Percentiles rank a stretch among this genome's conserved stretches.
phyloP scores from a whole-genome alignment of 2,113 vertebrate species.

The Etia nguti region DNA sequence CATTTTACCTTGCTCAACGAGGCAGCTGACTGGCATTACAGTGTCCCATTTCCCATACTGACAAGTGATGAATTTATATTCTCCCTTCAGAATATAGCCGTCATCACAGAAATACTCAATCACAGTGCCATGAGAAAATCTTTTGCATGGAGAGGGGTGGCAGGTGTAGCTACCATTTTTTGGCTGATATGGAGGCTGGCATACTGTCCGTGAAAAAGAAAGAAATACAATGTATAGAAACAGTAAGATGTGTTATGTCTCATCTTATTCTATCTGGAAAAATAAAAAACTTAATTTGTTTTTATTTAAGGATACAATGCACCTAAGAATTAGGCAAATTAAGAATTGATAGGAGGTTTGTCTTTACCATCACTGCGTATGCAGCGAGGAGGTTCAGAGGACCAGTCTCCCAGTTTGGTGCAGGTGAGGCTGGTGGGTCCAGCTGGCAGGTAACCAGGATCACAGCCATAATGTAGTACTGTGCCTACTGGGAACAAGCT shows the following conservation, averaged over 20 bases:
- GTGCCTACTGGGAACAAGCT: slow-evolving; percentile 66
- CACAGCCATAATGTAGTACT: slow-evolving; percentile 69
- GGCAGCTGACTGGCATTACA: slow-evolving; percentile 86
- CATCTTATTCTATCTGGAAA: not conserved
- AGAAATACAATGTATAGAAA: not conserved
- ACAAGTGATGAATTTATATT: slow-evolving; percentile 90
- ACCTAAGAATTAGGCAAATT: not conserved
- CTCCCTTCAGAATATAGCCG: slow-evolving; percentile 88
- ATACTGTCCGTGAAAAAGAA: slow-evolving; percentile 68
- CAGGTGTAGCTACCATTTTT: slow-evolving; percentile 91
- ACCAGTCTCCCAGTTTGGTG: slow-evolving; percentile 62
- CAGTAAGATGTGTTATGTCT: not conserved
- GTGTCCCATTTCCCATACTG: slow-evolving; percentile 89
- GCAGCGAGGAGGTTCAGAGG: slow-evolving; percentile 67
- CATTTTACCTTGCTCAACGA: slow-evolving; percentile 74
- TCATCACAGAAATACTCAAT: slow-evolving; percentile 90
- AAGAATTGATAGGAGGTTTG: not conserved
- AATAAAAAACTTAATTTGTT: not conserved
- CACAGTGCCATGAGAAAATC: slow-evolving; percentile 81
- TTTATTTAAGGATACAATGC: not conserved
- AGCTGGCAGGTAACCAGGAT: slow-evolving; percentile 66
- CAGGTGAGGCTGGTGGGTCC: slow-evolving; percentile 63
- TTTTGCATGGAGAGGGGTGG: slow-evolving; percentile 85
- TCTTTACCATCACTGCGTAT: slow-evolving; percentile 66
- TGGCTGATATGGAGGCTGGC: slow-evolving; percentile 83